Conservation (phyloP, 2,113 vertebrate species). For the Lonchura striata region DNA sequence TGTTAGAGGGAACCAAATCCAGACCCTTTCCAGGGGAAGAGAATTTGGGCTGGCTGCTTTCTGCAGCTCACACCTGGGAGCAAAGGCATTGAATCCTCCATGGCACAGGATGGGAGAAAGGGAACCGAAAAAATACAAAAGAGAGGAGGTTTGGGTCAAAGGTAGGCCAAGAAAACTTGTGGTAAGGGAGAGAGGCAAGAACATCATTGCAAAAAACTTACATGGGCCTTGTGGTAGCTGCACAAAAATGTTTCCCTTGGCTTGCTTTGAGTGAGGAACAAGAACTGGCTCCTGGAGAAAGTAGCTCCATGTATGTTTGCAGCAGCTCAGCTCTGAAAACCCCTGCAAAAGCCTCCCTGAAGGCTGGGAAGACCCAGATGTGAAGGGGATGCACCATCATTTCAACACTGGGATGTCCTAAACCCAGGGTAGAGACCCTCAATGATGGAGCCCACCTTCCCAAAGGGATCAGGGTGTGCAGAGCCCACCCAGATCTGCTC, state of each 20-base stretch:
- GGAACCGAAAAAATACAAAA: background rate
- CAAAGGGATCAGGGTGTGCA: background rate
- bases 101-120: background rate
- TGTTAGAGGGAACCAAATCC: background rate
- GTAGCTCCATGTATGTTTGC: background rate
- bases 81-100: background rate
- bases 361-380: background rate
- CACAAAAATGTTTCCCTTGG: background rate
- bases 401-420: background rate
- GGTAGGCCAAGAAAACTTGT: background rate
- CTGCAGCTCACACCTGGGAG: background rate
- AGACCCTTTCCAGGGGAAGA: background rate
- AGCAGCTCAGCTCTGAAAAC: background rate
- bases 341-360: background rate
- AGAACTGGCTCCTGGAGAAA: accelerated
- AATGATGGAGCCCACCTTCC: background rate
- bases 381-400: background rate
- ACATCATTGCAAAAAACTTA: background rate
- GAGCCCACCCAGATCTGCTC: background rate
- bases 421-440: background rate
- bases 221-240: background rate
- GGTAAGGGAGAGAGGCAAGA: background rate
- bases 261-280: background rate
- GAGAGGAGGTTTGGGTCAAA: background rate
- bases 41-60: background rate